phyloP scores from a whole-genome alignment of 1,140 invertebrate species.

The Dryas iulia region DNA sequence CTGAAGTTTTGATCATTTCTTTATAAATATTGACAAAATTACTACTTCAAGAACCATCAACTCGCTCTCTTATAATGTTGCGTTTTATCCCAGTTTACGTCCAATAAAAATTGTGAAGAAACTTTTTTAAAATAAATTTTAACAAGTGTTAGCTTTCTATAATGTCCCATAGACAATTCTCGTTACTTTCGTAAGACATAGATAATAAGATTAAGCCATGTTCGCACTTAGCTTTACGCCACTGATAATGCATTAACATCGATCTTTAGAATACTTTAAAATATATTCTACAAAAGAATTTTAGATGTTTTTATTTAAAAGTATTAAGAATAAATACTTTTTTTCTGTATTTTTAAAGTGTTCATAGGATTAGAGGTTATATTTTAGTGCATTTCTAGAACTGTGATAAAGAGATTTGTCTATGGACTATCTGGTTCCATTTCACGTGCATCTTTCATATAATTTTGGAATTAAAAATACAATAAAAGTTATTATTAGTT shows the following conservation, averaged over 20 bases:
- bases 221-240: slow-evolving; percentile 70
- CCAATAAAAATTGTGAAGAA: too few relatives aligned
- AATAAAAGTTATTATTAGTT: slow-evolving; percentile 59
- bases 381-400: slow-evolving; percentile 68
- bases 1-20: too few relatives aligned
- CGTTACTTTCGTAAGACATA: slow-evolving; percentile 72
- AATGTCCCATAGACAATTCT: slow-evolving; percentile 68
- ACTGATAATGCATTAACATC: slow-evolving; percentile 49
- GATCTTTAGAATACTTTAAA: slow-evolving; percentile 13
- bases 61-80: too few relatives aligned
- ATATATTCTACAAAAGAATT: not conserved
- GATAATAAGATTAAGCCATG: slow-evolving; percentile 71
- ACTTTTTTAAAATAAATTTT: not conserved
- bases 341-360: slow-evolving; percentile 12
- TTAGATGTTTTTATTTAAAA: not conserved
- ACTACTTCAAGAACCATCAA: too few relatives aligned
- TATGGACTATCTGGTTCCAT: slow-evolving; percentile 48
- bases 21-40: too few relatives aligned
- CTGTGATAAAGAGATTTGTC: slow-evolving; percentile 77
- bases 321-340: not conserved
- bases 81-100: too few relatives aligned
- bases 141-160: not conserved
- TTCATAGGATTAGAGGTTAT: slow-evolving; percentile 32
- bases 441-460: slow-evolving; percentile 35
- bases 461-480: slow-evolving; percentile 44